Conservation (phyloP, 2,113 vertebrate species). For the Centropristis striata region DNA sequence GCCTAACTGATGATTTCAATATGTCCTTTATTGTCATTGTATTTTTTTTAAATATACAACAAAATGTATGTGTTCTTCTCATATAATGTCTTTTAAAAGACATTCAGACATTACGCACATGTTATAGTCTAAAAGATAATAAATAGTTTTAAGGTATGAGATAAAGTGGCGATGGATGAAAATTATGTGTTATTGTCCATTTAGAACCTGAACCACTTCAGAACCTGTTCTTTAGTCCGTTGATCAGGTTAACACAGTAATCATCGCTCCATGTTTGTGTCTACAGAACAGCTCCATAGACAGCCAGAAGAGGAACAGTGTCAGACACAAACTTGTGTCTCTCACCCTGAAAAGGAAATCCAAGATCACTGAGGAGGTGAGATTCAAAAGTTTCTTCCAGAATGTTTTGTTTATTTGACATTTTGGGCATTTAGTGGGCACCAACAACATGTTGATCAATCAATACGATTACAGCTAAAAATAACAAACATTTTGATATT, state of each 20-base stretch:
- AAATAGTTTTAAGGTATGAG: no score
- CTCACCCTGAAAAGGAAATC: constrained; percentile 98
- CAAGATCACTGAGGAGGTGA: constrained; percentile 97
- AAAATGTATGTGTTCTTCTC: no score
- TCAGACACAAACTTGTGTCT: constrained; percentile 96
- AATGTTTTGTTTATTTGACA: neutral
- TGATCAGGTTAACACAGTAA: constrained; percentile 7
- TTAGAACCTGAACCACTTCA: no score
- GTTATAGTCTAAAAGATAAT: no score
- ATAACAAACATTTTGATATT: neutral
- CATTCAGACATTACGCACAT: no score
- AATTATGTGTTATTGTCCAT: no score
- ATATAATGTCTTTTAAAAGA: no score
- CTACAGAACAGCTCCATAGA: constrained; percentile 89
- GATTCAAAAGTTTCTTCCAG: constrained; percentile 23
- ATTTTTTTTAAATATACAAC: no score
- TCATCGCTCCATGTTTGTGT: neutral
- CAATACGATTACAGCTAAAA: neutral
- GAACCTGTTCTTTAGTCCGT: no score
- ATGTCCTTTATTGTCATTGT: no score
- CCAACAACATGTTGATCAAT: neutral
- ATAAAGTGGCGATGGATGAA: no score
- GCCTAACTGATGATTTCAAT: no score
- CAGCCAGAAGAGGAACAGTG: constrained; percentile 93
- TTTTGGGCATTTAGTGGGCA: neutral